These are phyloP conservation scores for Rhabdomys pumilio DNA, from an alignment of 2,797 vertebrate species.

Conservation along the genomic window DNA sequence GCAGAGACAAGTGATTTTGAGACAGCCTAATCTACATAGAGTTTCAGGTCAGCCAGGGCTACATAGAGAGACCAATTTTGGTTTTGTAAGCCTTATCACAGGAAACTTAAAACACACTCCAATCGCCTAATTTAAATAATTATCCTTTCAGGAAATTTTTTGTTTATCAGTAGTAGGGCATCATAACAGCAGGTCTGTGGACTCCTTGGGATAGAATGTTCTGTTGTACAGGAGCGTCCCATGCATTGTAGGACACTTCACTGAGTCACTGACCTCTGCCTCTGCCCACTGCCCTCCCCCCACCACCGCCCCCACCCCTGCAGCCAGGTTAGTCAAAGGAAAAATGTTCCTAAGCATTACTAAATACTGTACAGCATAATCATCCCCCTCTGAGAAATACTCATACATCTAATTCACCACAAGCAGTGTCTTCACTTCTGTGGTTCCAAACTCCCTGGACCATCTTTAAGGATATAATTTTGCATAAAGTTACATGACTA, in stretches of 20 bases:
- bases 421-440: neutral
- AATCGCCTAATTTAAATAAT: neutral
- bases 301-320: too few species aligned
- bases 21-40: neutral
- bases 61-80: neutral
- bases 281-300: neutral
- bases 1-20: neutral
- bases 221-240: neutral
- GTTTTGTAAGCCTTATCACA: neutral
- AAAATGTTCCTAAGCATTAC: neutral
- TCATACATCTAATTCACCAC: neutral
- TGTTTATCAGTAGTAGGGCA: neutral
- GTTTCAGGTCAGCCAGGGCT: neutral
- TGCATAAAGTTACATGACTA: neutral
- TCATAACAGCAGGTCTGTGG: neutral
- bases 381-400: neutral
- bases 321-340: neutral
- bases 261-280: neutral
- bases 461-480: neutral
- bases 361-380: neutral
- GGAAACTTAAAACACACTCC: neutral
- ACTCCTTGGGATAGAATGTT: neutral
- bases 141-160: neutral
- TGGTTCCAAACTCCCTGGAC: neutral
- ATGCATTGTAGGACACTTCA: neutral